These are phyloP conservation scores for Sebastes matsubarae DNA, from an alignment of 2,797 vertebrate genomes.

Conservation along the genomic window DNA sequence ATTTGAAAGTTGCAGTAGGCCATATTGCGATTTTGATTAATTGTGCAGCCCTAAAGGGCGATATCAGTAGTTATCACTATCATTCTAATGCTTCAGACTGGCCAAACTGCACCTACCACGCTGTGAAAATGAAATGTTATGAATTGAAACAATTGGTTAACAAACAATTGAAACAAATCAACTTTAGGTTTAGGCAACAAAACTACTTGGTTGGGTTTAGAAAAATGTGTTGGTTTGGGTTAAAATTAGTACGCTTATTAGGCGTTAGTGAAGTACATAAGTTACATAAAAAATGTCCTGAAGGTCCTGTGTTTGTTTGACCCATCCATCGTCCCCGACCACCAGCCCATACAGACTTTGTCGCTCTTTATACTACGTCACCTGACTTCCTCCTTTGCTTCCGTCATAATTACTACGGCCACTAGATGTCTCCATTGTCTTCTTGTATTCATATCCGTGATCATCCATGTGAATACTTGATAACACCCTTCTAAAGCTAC, in stretches of 20 bases:
- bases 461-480: too few species aligned
- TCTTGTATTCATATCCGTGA: accelerated
- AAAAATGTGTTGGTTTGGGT: not conserved
- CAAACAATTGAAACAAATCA: not conserved
- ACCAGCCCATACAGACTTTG: too few species aligned
- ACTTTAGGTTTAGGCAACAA: not conserved
- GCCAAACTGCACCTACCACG: not conserved
- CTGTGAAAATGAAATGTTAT: not conserved
- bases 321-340: not conserved
- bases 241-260: not conserved
- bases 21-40: too few species aligned
- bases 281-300: not conserved
- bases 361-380: too few species aligned
- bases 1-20: too few species aligned
- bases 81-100: not conserved
- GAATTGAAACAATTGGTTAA: not conserved
- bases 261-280: not conserved
- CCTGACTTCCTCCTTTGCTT: not conserved
- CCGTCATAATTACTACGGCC: not conserved
- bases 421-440: too few species aligned
- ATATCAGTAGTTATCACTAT: not conserved
- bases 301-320: not conserved
- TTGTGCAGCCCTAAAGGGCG: too few species aligned
- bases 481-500: too few species aligned
- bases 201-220: not conserved